Percentiles rank a stretch among this genome's conserved stretches.
phyloP scores from a whole-genome alignment of 1,140 invertebrate species.

The Cyclargus thomasi region DNA sequence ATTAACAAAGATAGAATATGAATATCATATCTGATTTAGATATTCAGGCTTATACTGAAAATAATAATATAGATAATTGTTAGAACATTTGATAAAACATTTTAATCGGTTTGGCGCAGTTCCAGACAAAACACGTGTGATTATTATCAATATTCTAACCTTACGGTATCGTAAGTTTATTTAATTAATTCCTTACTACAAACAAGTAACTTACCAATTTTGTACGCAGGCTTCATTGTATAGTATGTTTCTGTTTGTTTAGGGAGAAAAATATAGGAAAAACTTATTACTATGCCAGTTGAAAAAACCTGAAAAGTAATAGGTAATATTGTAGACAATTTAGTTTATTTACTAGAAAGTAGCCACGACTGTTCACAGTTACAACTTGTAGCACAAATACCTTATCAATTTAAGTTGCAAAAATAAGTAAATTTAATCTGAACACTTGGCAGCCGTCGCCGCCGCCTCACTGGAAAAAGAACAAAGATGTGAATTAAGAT shows the following conservation, averaged over 20 bases:
- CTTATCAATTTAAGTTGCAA: background rate
- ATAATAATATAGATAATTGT: background rate
- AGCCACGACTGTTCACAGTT: background rate
- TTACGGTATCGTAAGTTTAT: constrained; percentile 3
- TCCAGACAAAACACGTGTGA: constrained; percentile 6
- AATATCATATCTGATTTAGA: too few species aligned
- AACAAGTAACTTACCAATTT: constrained; percentile 50
- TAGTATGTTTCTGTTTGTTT: constrained; percentile 2
- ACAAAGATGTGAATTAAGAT: too few species aligned
- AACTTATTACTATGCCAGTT: background rate
- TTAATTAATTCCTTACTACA: constrained; percentile 20
- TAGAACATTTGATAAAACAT: background rate
- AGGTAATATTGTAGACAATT: background rate
- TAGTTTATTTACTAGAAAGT: background rate
- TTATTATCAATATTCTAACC: constrained; percentile 4
- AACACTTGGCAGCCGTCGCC: too few species aligned
- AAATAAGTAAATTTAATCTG: background rate
- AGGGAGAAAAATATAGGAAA: background rate
- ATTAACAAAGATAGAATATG: too few species aligned
- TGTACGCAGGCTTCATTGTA: constrained; percentile 59
- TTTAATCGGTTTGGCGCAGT: background rate
- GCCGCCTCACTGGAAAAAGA: too few species aligned
- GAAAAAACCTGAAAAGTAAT: background rate
- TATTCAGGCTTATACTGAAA: too few species aligned
- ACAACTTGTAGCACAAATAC: background rate